A percentile compares a stretch with the other conserved stretches of the same genome.
Evolutionary conservation across 2,797 vertebrate species (phyloP).

Genomic region (Anguilla megastoma): DNA sequence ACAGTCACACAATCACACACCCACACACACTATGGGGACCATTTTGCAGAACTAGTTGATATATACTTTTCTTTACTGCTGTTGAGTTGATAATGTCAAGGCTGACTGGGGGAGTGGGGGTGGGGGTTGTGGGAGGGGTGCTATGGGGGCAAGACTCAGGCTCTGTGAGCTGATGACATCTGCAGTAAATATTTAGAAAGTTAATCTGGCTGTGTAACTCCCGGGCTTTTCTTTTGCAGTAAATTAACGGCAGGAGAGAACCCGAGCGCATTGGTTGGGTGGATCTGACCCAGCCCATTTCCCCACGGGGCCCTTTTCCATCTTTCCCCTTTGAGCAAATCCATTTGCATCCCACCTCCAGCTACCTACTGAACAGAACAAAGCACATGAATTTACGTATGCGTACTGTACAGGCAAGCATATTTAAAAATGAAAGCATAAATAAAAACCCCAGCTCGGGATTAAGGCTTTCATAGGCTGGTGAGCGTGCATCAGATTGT

Average conservation of each 20-base stretch:
- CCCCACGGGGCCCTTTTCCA: neutral
- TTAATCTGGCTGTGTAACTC: constrained; percentile 28
- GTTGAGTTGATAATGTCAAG: neutral
- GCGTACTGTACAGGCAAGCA: neutral
- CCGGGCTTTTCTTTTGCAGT: constrained; percentile 26
- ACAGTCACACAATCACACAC: neutral
- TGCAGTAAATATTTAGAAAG: constrained; percentile 35
- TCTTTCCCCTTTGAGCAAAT: neutral
- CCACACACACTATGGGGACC: neutral
- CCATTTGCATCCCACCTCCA: constrained; percentile 13
- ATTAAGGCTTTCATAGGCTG: too few species aligned
- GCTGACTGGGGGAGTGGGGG: neutral
- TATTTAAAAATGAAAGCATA: neutral
- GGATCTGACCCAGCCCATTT: neutral
- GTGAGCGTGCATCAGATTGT: too few species aligned
- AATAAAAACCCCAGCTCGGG: too few species aligned
- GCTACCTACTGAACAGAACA: neutral
- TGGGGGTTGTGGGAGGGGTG: neutral
- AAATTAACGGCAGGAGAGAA: constrained; percentile 34
- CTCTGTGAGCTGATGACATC: constrained; percentile 21
- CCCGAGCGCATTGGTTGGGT: constrained; percentile 18
- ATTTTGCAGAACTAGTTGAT: neutral
- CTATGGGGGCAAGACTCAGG: neutral
- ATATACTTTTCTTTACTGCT: neutral
- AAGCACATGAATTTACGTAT: neutral